Evolutionary conservation across 2,888 invertebrate genomes (phyloP).

Genomic region (Drosophila nigricruria): DNA sequence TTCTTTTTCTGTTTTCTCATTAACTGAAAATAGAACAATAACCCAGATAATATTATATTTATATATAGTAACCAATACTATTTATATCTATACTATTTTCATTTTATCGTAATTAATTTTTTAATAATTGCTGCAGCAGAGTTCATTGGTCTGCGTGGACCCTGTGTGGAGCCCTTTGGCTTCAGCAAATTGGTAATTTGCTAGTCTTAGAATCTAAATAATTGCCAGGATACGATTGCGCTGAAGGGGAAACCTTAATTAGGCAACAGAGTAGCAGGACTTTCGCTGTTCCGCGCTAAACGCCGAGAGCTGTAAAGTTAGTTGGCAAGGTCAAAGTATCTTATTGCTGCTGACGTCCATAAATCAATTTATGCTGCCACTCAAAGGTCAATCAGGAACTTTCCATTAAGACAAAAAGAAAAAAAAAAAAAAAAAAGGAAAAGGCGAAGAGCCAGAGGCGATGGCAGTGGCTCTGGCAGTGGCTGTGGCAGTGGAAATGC

Average conservation of each 20-base stretch:
- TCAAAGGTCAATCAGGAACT: conserved; percentile 40
- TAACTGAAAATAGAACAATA: no score
- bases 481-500: not conserved
- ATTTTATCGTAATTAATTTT: not conserved
- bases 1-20: no score
- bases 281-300: conserved; percentile 5
- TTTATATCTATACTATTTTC: not conserved
- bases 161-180: not conserved
- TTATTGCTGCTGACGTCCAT: conserved; percentile 14
- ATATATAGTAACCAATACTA: not conserved
- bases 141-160: not conserved
- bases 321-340: conserved; percentile 8
- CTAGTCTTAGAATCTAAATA: not conserved
- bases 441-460: not conserved
- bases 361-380: conserved; percentile 24
- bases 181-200: not conserved
- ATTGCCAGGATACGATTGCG: not conserved
- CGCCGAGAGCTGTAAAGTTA: conserved; percentile 1
- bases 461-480: not conserved
- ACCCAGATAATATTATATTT: not conserved
- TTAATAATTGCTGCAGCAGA: not conserved
- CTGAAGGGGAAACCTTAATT: not conserved
- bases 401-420: conserved; percentile 16
- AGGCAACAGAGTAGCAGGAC: not conserved
- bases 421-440: not conserved